Evolutionary conservation across 2,888 invertebrate species (phyloP).

Genomic region (Andrena marginata): DNA sequence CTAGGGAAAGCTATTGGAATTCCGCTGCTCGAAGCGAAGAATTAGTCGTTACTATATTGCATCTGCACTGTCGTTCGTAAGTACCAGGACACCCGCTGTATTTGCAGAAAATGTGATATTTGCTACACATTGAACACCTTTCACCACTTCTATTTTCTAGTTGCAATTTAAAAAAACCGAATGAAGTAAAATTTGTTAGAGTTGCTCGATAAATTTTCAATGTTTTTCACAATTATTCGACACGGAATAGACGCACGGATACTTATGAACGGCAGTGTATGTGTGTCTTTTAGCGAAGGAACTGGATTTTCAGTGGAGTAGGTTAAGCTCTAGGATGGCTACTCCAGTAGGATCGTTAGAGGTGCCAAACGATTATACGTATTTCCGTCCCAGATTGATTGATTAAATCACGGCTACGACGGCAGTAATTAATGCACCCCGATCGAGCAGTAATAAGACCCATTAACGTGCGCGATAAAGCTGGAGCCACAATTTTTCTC

Average conservation of each 20-base stretch:
- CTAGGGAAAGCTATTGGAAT: not conserved
- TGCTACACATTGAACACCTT: too few species aligned
- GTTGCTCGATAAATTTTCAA: too few species aligned
- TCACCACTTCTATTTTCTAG: too few species aligned
- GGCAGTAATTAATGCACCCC: conserved; percentile 62
- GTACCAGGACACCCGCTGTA: too few species aligned
- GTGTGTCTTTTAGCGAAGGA: not conserved
- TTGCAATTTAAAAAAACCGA: too few species aligned
- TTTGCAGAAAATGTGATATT: too few species aligned
- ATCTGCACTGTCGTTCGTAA: too few species aligned
- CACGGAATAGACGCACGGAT: too few species aligned
- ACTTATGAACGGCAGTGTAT: not conserved
- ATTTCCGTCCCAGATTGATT: conserved; percentile 53
- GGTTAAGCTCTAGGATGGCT: conserved; percentile 41
- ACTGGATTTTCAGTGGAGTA: conserved; percentile 7
- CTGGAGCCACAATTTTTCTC: conserved; percentile 44
- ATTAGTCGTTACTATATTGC: too few species aligned
- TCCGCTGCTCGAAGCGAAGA: too few species aligned
- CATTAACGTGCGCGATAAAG: conserved; percentile 53
- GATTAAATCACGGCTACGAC: conserved; percentile 61
- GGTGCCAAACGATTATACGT: conserved; percentile 55
- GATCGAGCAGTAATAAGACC: conserved; percentile 61
- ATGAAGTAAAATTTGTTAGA: too few species aligned
- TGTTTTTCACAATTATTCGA: too few species aligned
- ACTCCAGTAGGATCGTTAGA: conserved; percentile 52